phyloP scores from a whole-genome alignment of 2,797 vertebrate genomes.

The Synanceia verrucosa region DNA sequence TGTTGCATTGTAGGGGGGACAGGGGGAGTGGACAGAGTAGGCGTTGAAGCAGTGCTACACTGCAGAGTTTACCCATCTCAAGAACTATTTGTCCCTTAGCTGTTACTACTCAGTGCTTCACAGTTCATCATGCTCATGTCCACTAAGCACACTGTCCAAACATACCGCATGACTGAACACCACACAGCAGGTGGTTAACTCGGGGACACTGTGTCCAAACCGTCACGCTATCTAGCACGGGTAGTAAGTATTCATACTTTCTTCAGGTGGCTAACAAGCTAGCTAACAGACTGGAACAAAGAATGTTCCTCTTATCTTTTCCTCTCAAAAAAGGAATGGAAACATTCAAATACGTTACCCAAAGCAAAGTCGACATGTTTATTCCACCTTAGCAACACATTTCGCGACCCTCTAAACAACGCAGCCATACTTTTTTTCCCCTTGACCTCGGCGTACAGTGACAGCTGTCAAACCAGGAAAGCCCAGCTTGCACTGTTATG shows the following conservation, averaged over 20 bases:
- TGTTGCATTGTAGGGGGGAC: not conserved
- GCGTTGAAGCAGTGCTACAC: not conserved
- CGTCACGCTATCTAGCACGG: not conserved
- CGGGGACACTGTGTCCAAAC: conserved; percentile 34
- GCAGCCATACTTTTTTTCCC: conserved; percentile 83
- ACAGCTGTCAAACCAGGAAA: conserved; percentile 75
- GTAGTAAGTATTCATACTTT: conserved; percentile 11
- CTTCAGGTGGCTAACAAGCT: conserved; percentile 53
- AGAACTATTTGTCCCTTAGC: no score
- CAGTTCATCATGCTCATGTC: not conserved
- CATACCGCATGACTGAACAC: not conserved
- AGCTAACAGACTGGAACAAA: conserved; percentile 50
- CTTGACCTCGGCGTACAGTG: conserved; percentile 77
- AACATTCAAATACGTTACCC: conserved; percentile 76
- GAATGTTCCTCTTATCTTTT: not conserved
- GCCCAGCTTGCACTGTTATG: conserved; percentile 20
- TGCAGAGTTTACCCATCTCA: not conserved
- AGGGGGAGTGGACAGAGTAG: not conserved
- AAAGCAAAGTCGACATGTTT: conserved; percentile 74
- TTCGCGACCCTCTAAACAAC: conserved; percentile 78
- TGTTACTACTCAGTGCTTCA: not conserved
- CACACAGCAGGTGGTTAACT: not conserved
- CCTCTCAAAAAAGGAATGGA: not conserved
- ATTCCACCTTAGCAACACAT: conserved; percentile 72
- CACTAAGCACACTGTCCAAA: conserved; percentile 3